Evolutionary conservation across 35 echinoderm and acorn worm species (phyloP), one percentile per base, ranked within the genome.

Genomic region (Ptychodera flava): DNA sequence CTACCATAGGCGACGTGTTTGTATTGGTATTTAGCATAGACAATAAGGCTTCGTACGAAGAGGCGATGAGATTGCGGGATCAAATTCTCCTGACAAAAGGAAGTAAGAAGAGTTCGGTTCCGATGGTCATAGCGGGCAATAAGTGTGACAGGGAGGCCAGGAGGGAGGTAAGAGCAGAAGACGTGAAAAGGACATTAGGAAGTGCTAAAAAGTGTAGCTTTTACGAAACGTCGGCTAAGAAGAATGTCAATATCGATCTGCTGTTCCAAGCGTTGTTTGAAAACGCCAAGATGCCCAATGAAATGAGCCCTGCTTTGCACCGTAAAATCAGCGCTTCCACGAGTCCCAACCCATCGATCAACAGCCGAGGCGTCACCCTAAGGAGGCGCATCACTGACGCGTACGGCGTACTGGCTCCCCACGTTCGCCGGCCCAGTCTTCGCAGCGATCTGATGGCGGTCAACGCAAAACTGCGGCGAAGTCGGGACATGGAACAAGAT

Each of bases 251-350:
- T 37, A 93, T 99, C 52, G 96, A 99, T 78, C 81, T 94, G 0
- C 88, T 99, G 34, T 99, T 99, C 81, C 84, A 81, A 75, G 79
- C 77, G n/a, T 80, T 99, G 34, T 99, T 99, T 81, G 96, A 99
- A 85, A 99, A 99, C 64, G 92, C 96, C 32, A 91, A 91, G 52
- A 45, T 99, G 85, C 93, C 96, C 0, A 94, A 92, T 36, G 96
- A 99, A 90, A 99, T 99, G 96, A 99, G 92, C 38, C 96, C 96
- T 1, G 94, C 96, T 81, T 85, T 99, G 1, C 96, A 99, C 83
- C 45, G 96, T 16, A 99, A 99, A 86, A 82, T 99, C 16, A 99
- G 96, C 86, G 87, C 90, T 64, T 64, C 45, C 45, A 64, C 45
- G 45, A 64, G 45, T 64, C 45, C 45, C 6, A 64, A 64, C 45